These are phyloP conservation scores for Callopanchax toddi DNA, from an alignment of 2,113 vertebrate genomes.

Conservation along the genomic window DNA sequence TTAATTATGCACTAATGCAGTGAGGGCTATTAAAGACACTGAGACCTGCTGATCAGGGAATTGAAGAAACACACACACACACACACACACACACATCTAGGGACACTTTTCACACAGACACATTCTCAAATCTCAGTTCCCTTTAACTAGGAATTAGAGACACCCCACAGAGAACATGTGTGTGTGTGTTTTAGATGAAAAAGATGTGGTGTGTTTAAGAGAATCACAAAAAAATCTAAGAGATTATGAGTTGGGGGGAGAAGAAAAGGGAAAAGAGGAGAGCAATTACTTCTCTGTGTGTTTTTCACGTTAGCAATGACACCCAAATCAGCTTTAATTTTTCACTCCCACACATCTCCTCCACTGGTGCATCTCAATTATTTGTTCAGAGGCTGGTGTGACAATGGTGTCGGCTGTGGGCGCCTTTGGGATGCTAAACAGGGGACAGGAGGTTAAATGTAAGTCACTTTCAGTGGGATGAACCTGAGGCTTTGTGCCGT, in stretches of 20 bases:
- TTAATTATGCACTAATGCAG: slow-evolving; percentile 76
- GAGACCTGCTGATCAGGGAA: slow-evolving; percentile 74
- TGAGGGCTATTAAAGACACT: slow-evolving; percentile 74
- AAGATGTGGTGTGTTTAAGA: neutral
- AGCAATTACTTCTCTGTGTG: slow-evolving; percentile 22
- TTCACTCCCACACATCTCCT: slow-evolving; percentile 78
- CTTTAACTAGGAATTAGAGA: slow-evolving; percentile 69
- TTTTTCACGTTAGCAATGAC: slow-evolving; percentile 73
- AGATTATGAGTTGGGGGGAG: neutral
- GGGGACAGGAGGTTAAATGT: slow-evolving; percentile 76
- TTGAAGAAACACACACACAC: slow-evolving; percentile 57
- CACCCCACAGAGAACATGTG: slow-evolving; percentile 63
- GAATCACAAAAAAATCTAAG: neutral
- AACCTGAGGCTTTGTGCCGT: slow-evolving; percentile 80
- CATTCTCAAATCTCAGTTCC: slow-evolving; percentile 43
- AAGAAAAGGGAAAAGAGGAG: slow-evolving; percentile 35
- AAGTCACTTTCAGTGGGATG: slow-evolving; percentile 70
- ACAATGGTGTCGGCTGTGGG: slow-evolving; percentile 85
- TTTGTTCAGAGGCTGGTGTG: slow-evolving; percentile 89
- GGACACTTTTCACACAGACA: slow-evolving; percentile 30
- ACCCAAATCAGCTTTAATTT: slow-evolving; percentile 79
- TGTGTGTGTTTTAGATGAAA: slow-evolving; percentile 15
- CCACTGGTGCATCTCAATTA: slow-evolving; percentile 90
- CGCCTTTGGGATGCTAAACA: slow-evolving; percentile 94
- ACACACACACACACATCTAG: slow-evolving; percentile 17